Evolutionary conservation across 2,797 vertebrate genomes (phyloP).

Genomic region (Amniataba percoides): DNA sequence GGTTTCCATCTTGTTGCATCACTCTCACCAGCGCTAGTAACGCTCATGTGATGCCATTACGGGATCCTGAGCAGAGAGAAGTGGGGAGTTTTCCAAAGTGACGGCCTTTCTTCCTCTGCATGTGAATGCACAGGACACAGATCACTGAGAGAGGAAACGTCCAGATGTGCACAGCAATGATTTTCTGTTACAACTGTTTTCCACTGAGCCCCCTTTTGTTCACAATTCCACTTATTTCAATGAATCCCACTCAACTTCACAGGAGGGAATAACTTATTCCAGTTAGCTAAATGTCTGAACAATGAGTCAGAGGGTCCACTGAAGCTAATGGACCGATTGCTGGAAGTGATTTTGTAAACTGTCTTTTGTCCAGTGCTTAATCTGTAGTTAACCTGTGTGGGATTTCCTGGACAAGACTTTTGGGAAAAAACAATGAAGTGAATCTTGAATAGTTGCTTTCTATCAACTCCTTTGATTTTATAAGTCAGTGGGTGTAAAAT

Average conservation of each 20-base stretch:
- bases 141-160: slow-evolving; percentile 20
- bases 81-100: neutral
- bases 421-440: slow-evolving; percentile 9
- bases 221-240: slow-evolving; percentile 26
- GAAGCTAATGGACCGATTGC: slow-evolving; percentile 40
- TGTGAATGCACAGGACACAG: slow-evolving; percentile 18
- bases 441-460: slow-evolving; percentile 3
- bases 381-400: slow-evolving; percentile 10
- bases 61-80: slow-evolving; percentile 13
- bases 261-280: slow-evolving; percentile 41
- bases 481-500: neutral
- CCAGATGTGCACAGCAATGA: neutral
- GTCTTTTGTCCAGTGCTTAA: slow-evolving; percentile 30
- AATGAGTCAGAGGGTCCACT: slow-evolving; percentile 43
- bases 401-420: slow-evolving; percentile 36
- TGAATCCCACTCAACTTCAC: slow-evolving; percentile 33
- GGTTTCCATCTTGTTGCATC: slow-evolving; percentile 82
- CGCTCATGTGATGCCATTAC: slow-evolving; percentile 40
- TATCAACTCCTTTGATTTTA: slow-evolving; percentile 7
- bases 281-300: slow-evolving; percentile 42
- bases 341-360: slow-evolving; percentile 47
- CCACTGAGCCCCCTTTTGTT: slow-evolving; percentile 26
- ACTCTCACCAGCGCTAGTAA: slow-evolving; percentile 57
- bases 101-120: slow-evolving; percentile 20
- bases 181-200: slow-evolving; percentile 43